These are phyloP conservation scores for Pyrgus malvae DNA, from an alignment of 2,888 invertebrate genomes.

Conservation along the genomic window DNA sequence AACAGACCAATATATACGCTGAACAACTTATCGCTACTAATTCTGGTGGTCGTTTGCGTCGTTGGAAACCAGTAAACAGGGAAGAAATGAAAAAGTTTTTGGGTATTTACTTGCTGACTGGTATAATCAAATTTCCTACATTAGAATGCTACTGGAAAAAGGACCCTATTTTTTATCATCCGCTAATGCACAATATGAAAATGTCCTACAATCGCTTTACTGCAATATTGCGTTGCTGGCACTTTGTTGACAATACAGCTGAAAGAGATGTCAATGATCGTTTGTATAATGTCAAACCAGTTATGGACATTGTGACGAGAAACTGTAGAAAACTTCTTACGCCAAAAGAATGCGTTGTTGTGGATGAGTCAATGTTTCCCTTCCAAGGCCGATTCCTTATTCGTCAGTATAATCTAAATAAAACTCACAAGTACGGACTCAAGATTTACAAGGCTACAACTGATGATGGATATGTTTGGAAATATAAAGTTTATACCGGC, in stretches of 20 bases:
- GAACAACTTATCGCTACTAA: conserved; percentile 23
- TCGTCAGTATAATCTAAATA: background rate
- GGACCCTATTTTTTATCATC: conserved; percentile 26
- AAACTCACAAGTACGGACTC: background rate
- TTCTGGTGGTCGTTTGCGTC: conserved; percentile 19
- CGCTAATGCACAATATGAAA: conserved; percentile 17
- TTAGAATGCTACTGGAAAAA: conserved; percentile 26
- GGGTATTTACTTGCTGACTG: conserved; percentile 30
- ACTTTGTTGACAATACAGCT: background rate
- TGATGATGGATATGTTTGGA: background rate
- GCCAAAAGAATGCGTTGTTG: background rate
- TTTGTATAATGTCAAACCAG: background rate
- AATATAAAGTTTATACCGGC: background rate
- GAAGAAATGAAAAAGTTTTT: conserved; percentile 32
- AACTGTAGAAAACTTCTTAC: background rate
- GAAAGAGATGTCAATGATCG: background rate
- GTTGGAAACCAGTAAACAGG: conserved; percentile 23
- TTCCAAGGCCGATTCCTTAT: background rate
- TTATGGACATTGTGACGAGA: background rate
- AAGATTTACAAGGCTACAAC: background rate
- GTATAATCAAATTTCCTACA: conserved; percentile 25
- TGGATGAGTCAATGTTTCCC: background rate
- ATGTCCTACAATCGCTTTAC: conserved; percentile 1
- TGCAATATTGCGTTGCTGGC: background rate
- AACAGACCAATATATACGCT: conserved; percentile 29